Percentiles rank a stretch among this genome's conserved stretches.
Evolutionary conservation across 2,888 invertebrate species (phyloP).

Genomic region (Gastracanthus pulcherrimus): DNA sequence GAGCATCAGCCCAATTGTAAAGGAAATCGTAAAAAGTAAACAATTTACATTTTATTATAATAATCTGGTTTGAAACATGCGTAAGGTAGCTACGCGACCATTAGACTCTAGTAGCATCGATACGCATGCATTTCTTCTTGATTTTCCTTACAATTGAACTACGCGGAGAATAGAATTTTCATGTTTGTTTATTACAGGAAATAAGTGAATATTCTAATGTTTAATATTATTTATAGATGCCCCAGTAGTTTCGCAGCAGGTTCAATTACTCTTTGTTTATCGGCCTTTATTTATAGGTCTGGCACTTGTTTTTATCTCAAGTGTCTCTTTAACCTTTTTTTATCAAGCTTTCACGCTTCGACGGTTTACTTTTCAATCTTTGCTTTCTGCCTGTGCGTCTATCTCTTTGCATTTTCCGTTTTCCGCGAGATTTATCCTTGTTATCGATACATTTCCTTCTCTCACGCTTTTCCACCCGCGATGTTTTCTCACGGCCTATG

Average conservation of each 20-base stretch:
- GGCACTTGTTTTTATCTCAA: background rate
- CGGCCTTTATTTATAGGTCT: background rate
- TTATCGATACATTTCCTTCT: conserved; percentile 4
- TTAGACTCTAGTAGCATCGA: too few relatives aligned
- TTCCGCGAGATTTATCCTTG: background rate
- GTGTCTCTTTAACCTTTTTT: background rate
- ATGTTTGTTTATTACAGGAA: background rate
- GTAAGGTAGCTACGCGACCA: too few relatives aligned
- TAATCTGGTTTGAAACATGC: too few relatives aligned
- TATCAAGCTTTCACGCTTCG: background rate
- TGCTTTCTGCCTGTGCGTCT: background rate
- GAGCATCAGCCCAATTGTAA: too few relatives aligned
- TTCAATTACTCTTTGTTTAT: background rate
- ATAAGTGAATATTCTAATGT: background rate
- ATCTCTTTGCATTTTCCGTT: background rate
- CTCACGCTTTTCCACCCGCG: background rate
- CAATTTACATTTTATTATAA: too few relatives aligned
- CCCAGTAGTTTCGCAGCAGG: background rate
- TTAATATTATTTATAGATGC: background rate
- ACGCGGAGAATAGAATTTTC: background rate
- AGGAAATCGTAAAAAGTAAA: too few relatives aligned
- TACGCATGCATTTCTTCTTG: too few relatives aligned
- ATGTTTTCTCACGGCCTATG: background rate
- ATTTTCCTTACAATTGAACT: too few relatives aligned
- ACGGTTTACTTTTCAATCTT: background rate